Base-by-base conservation (phyloP, 1,140 invertebrate species). In the Lordiphosa mommai region DNA sequence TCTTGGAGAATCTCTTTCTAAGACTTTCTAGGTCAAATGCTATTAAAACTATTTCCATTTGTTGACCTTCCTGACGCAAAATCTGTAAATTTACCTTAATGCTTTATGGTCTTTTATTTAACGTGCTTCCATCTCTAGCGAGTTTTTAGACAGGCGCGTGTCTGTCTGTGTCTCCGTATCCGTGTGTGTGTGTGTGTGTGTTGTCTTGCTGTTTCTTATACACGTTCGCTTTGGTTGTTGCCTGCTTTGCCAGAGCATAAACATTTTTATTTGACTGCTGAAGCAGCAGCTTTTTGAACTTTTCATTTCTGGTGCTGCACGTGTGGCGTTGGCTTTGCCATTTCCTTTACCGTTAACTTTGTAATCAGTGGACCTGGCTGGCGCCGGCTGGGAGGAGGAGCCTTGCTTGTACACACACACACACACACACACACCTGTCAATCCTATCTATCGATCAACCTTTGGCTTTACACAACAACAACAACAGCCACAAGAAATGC, bases 271-370 rank as follows among this genome's bases (percentile, higher is more conserved):
- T 20, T 47, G 13, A 43, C 48, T 50, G 23, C 23, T 27, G 6
- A 27, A 27, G 23, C 23, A 27, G 43, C 13, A 51, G 36, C 20
- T 14, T 13, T 48, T 48, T 48, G 23, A 51, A 51, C 16, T 51
- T 51, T 38, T 51, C 48, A 40, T 40, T 40, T 51, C 23, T 27
- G 23, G 23, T 4, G n/a, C 29, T 14, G n/a, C 40, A 30, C 36
- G 7, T 30, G 13, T 7, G 20, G 33, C 27, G 13, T 27, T 50
- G 23, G 29, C 8, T 67, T 50, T 46, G 50, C 44, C 38, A 61
- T 50, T 77, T 61, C 38, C 50, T 58, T 71, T 56, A 68, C 53
- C 41, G 68, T 77, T 58, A 57, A 47, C 23, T 27, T 59, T 50
- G 23, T 27, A 27, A 27, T 27, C 23, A 27, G 23, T 27, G 23